Percentiles rank a stretch among this genome's conserved stretches.
phyloP scores from a whole-genome alignment of 2,797 vertebrate species.

The Oreortyx pictus region DNA sequence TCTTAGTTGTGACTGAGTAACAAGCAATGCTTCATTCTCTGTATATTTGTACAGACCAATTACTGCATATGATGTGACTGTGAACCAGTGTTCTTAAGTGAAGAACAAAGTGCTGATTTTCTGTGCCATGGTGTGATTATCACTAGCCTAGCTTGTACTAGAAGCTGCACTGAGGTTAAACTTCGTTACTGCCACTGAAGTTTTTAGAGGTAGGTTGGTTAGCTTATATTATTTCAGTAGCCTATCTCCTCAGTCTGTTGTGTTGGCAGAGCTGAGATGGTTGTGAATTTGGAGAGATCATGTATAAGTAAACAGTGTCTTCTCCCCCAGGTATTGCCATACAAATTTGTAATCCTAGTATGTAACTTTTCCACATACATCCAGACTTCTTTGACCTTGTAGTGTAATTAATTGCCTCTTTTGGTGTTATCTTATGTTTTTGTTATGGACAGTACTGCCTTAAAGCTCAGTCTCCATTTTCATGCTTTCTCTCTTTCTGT shows the following conservation, averaged over 20 bases:
- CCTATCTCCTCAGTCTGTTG: not conserved
- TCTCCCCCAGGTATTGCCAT: not conserved
- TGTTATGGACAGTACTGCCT: not conserved
- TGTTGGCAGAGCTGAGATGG: not conserved
- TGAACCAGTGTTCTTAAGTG: not conserved
- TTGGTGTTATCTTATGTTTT: not conserved
- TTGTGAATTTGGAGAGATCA: not conserved
- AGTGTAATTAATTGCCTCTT: not conserved
- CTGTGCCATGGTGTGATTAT: not conserved
- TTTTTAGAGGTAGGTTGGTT: not conserved
- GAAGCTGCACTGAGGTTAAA: too few species aligned
- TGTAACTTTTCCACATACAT: not conserved
- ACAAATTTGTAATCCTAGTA: not conserved
- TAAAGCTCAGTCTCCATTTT: not conserved
- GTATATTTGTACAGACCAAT: not conserved
- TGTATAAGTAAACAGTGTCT: not conserved
- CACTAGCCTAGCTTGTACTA: not conserved
- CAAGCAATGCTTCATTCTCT: not conserved
- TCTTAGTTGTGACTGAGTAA: not conserved
- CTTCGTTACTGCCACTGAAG: too few species aligned
- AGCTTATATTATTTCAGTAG: not conserved
- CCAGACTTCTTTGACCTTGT: not conserved
- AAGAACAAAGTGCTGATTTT: not conserved
- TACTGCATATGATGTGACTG: not conserved
- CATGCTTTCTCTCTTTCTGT: not conserved